Conservation (phyloP, 2,888 invertebrate genomes). For the Drosophila testacea region DNA sequence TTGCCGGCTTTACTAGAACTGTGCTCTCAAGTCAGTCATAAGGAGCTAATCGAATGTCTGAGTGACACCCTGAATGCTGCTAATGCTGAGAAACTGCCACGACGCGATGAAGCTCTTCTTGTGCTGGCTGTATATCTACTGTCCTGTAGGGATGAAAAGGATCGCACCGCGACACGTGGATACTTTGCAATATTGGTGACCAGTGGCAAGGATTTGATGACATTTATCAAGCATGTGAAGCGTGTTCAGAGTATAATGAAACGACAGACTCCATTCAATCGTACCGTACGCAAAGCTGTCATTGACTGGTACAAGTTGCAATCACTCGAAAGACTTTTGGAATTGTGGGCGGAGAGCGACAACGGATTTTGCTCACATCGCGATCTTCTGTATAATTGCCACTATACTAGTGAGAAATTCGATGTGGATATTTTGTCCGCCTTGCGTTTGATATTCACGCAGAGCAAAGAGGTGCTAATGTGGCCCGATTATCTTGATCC, state of each 20-base stretch:
- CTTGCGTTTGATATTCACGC: slow-evolving; percentile 42
- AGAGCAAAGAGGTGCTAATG: slow-evolving; percentile 22
- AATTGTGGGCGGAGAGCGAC: slow-evolving; percentile 73
- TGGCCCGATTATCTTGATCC: slow-evolving; percentile 56
- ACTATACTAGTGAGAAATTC: slow-evolving; percentile 53
- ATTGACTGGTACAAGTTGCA: slow-evolving; percentile 78
- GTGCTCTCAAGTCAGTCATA: slow-evolving; percentile 52
- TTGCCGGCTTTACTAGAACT: slow-evolving; percentile 49
- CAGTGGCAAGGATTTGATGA: slow-evolving; percentile 75
- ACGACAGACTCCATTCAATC: slow-evolving; percentile 69
- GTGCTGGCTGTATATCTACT: slow-evolving; percentile 77
- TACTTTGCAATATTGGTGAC: slow-evolving; percentile 62
- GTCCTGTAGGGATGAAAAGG: slow-evolving; percentile 45
- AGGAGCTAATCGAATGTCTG: slow-evolving; percentile 59
- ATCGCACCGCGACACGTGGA: slow-evolving; percentile 66
- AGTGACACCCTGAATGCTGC: slow-evolving; percentile 44
- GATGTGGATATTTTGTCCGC: slow-evolving; percentile 37
- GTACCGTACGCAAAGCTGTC: slow-evolving; percentile 80
- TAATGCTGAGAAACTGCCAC: slow-evolving; percentile 57
- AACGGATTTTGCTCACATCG: slow-evolving; percentile 65
- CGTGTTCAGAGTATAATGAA: slow-evolving; percentile 62
- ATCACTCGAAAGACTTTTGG: slow-evolving; percentile 57
- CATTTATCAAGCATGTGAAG: slow-evolving; percentile 75
- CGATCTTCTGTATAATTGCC: slow-evolving; percentile 74
- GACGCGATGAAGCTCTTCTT: slow-evolving; percentile 81